phyloP scores from a whole-genome alignment of 2,888 invertebrate genomes.

The Amiota mariae region DNA sequence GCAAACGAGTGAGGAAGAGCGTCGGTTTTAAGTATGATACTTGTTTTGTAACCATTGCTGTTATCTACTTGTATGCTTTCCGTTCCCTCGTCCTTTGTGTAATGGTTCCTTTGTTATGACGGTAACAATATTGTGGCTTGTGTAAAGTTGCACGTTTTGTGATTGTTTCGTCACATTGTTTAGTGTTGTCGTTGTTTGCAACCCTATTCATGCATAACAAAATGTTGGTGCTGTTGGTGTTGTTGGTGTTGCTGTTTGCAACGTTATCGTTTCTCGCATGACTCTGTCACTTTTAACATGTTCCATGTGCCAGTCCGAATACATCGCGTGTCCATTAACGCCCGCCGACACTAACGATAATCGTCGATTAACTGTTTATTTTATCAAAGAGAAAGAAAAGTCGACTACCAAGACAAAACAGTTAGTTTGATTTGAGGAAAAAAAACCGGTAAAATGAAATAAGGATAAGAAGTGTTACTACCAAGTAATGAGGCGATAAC shows the following conservation, averaged over 20 bases:
- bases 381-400: no score
- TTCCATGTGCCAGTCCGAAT: neutral
- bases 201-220: neutral
- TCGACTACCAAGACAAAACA: no score
- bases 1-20: no score
- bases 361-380: neutral
- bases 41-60: neutral
- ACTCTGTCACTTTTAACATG: neutral
- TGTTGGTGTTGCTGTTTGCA: neutral
- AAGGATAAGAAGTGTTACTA: no score
- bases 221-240: no score
- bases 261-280: neutral
- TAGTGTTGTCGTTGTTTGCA: neutral
- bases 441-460: no score
- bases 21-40: neutral
- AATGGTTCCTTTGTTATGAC: neutral
- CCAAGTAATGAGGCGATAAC: no score
- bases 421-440: no score
- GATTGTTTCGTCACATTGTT: neutral
- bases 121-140: no score
- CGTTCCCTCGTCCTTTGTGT: conserved; percentile 3
- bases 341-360: neutral
- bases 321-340: conserved; percentile 8
- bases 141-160: neutral
- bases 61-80: neutral